Conservation (phyloP, 2,888 invertebrate species). For the Pachydiplax longipennis region DNA sequence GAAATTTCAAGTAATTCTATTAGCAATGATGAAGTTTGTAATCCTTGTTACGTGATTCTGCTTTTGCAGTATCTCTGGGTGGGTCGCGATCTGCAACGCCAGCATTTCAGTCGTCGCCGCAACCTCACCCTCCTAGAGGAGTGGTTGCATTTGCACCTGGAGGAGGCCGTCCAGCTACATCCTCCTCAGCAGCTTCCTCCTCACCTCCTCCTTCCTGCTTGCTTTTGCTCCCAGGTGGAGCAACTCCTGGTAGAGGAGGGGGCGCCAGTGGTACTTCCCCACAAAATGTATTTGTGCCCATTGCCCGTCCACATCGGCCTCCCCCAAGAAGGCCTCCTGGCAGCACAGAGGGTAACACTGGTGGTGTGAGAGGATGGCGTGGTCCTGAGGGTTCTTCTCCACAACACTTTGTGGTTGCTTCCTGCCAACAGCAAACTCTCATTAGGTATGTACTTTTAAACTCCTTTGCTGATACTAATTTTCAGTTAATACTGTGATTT, state of each 20-base stretch:
- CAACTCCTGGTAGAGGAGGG: conserved; percentile 12
- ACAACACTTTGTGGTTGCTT: conserved; percentile 57
- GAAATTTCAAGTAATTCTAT: too few relatives aligned
- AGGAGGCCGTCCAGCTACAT: conserved; percentile 19
- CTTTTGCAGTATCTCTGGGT: conserved; percentile 80
- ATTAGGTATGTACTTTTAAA: conserved; percentile 55
- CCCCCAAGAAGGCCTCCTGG: conserved; percentile 32
- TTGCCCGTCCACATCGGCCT: conserved; percentile 67
- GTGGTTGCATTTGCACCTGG: conserved; percentile 26
- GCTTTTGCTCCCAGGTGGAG: not conserved
- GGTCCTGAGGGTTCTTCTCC: conserved; percentile 16
- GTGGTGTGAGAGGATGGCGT: conserved; percentile 56
- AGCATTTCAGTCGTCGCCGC: conserved; percentile 76
- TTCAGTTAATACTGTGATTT: not conserved
- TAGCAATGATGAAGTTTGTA: too few relatives aligned
- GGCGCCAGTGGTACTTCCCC: conserved; percentile 61
- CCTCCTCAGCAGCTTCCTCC: conserved; percentile 15
- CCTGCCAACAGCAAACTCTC: conserved; percentile 58
- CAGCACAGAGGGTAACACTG: conserved; percentile 61
- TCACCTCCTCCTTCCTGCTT: conserved; percentile 12
- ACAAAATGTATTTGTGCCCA: conserved; percentile 92
- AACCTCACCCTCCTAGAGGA: conserved; percentile 31
- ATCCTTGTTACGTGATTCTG: too few relatives aligned
- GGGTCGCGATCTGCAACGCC: conserved; percentile 94
- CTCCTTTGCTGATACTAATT: not conserved